Evolutionary conservation across 92 coral and sea anemone species (phyloP), one percentile per base, ranked within the genome.

Genomic region (Zoanthus solanderi): DNA sequence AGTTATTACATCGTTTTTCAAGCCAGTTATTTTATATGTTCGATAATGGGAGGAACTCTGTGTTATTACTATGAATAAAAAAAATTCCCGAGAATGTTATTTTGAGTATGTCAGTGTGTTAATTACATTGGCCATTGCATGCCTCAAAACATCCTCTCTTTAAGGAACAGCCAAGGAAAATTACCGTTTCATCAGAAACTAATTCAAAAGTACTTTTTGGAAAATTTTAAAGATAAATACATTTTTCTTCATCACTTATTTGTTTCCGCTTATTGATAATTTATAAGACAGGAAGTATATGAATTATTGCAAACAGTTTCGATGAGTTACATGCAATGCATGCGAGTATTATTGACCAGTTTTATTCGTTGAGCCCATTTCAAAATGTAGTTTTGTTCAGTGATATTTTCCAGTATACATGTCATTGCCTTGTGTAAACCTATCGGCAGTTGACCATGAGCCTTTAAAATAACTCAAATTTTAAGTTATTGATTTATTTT

Each of bases 221-320:
- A 37, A 34, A 37, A 1, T 30, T 67, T 7, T 0, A 29, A 8
- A n/a, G 9, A 63, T 37, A 44, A 60, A 23, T 9, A 61, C 13
- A 46, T 32, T 45, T 23, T 9, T 11, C 18, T 8, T 76, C 42
- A 2, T 76, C 57, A 60, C 32, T 46, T 37, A 10, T 63, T 30
- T 73, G 66, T 65, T 81, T 67, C 46, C 50, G 56, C 57, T 63
- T 73, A 81, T 81, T 12, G 85, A 45, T 81, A 66, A 81, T 81
- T 81, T 18, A 81, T 65, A 46, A 45, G n/a, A 45, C 13, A 13
- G 37, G 47, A 66, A 71, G 34, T 28, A 4, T 60, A 57, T 44
- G 66, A 44, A 37, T 63, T 1, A 28, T 18, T 16, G 15, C 75
- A 6, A 7, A 30, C 47, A 23, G 47, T 69, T 69, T 69, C n/a